phyloP scores from a whole-genome alignment of 2,113 vertebrate species.

The Brachyistius frenatus region DNA sequence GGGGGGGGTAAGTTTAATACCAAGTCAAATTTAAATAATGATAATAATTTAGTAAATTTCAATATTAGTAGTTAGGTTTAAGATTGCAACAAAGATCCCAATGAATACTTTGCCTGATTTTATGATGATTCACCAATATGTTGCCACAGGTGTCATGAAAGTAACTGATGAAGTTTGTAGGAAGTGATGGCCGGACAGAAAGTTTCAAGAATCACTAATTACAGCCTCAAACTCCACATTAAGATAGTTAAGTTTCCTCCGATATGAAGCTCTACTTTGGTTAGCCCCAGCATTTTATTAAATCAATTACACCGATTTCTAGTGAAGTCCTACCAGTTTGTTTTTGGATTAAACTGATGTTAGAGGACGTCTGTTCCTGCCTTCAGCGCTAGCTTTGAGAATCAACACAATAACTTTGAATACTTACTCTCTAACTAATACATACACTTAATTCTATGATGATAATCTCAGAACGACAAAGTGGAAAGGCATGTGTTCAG shows the following conservation, averaged over 20 bases:
- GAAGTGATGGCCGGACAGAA: background rate
- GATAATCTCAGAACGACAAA: slow-evolving; percentile 19
- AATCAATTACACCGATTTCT: slow-evolving; percentile 25
- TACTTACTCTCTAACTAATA: slow-evolving; percentile 40
- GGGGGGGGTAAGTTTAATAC: no score
- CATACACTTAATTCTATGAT: slow-evolving; percentile 21
- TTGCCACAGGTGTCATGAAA: slow-evolving; percentile 22
- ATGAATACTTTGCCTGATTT: slow-evolving; percentile 11
- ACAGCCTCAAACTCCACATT: slow-evolving; percentile 23
- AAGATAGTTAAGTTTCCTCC: slow-evolving; percentile 19
- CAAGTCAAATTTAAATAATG: no score
- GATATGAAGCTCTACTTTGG: slow-evolving; percentile 4
- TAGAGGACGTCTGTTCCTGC: slow-evolving; percentile 1
- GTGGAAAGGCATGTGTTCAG: slow-evolving; percentile 24
- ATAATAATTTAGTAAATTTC: background rate
- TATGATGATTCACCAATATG: slow-evolving; percentile 13
- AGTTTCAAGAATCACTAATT: background rate
- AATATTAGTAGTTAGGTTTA: background rate
- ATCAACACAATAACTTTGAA: slow-evolving; percentile 14
- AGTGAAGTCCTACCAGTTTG: background rate
- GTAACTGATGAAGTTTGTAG: slow-evolving; percentile 8
- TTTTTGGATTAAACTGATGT: slow-evolving; percentile 1
- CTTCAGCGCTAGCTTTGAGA: background rate
- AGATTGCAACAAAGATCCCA: slow-evolving; percentile 53
- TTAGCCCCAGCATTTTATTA: background rate